Evolutionary conservation across 2,888 invertebrate species (phyloP), one percentile per base, ranked within the genome.

Genomic region (Herminia tarsipennalis): DNA sequence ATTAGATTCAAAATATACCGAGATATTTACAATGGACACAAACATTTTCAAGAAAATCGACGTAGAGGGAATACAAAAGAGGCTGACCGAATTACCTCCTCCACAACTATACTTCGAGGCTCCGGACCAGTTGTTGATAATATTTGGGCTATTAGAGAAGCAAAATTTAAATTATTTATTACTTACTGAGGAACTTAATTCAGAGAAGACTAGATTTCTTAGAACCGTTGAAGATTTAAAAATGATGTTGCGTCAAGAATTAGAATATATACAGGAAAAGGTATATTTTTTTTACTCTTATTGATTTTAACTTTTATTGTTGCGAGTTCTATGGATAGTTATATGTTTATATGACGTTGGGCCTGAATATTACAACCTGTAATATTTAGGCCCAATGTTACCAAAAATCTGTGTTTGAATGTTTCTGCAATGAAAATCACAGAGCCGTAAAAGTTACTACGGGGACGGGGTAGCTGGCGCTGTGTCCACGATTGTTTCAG

Each of bases 81-180:
- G 78, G 43, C 56, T 91, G 27, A 68, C 57, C 10, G 55, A 70
- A 18, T 57, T 89, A 10, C 78, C 85, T n/a, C 57, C 75, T 4
- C 79, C 86, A n/a, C 67, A 76, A 42, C 66, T 91, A 12, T 91
- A 84, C 68, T 91, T 91, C 50, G 70, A 86, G 66, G 76, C 61
- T 14, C 83, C 91, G 8, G 76, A 84, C 10, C 88, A 90, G 62
- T 53, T 90, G 29, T 51, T 84, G 1, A 59, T 63, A 5, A 79
- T 84, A 24, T 91, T 91, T 62, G 72, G 76, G 45, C 74, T 78
- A 50, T 53, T 88, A 16, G 90, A 91, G 51, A 83, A 87, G 44
- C 91, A 91, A 65, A 91, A 90, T 70, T 73, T 91, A 22, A 88
- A 91, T 63, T 91, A 86, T 68, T 81, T 90, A 48, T 64, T 91